Base-by-base conservation (phyloP, 2,797 vertebrate species). In the Myiotriccus ornatus region DNA sequence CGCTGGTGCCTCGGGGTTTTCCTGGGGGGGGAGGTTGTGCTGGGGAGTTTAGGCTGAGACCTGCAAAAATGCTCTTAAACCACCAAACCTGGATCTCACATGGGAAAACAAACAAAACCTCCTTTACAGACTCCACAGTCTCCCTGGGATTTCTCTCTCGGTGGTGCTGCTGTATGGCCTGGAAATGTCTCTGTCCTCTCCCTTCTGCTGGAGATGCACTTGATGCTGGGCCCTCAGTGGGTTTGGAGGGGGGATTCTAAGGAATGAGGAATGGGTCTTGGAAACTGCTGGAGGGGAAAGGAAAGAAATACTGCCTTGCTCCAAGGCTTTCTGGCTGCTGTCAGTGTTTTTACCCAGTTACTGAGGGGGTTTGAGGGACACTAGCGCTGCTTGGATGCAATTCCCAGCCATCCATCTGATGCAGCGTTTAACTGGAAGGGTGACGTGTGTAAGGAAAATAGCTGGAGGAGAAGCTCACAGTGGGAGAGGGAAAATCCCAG, bases 391-490 rank as follows among this genome's bases (percentile, higher is more conserved):
- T 81, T 37, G 13, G 85, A 32, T 89, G 60, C 65, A 76, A 32
- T 63, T 64, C 28, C 41, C 0, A 52, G 0, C 21, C 0, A 0
- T 46, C 63, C 34, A 3, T 56, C 50, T n/a, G n/a, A 43, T 34
- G 39, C 50, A 30, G 15, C 1, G 0, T 39, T 89, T 41, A 32
- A 24, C 39, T 37, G 41, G 23, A 62, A 70, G 35, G 50, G 32
- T 71, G 46, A n/a, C 3, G 5, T 47, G 24, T 14, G 25, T 28
- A 12, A 68, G 57, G 37, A 75, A 57, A 62, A 74, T 6, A 62
- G 41, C 55, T 34, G 59, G 53, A 68, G 28, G 69, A 82, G 78
- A 56, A 79, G 24, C 21, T 84, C 16, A 7, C 20, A 19, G 37
- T 0, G 1, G 43, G 76, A 75, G 37, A 34, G 77, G 76, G 44